phyloP scores from a whole-genome alignment of 2,797 vertebrate genomes.

The Gila robusta region DNA sequence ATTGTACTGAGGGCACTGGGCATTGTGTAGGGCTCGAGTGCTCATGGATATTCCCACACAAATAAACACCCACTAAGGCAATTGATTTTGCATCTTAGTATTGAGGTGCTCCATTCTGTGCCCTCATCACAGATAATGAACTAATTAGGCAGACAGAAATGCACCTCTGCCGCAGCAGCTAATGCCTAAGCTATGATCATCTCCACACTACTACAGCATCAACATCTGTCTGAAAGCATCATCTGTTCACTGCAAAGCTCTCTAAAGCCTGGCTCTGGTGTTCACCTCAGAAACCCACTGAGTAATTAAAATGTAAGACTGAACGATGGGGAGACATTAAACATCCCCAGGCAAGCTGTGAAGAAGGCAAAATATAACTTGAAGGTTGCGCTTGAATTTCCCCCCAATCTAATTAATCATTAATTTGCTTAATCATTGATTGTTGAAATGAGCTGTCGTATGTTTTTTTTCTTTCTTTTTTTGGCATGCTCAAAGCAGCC shows the following conservation, averaged over 20 bases:
- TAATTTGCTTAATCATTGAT: constrained; percentile 69
- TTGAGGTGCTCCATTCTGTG: constrained; percentile 51
- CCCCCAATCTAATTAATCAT: constrained; percentile 64
- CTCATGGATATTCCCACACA: constrained; percentile 21
- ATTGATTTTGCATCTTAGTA: constrained; percentile 38
- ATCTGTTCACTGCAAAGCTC: constrained; percentile 44
- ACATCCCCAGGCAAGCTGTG: constrained; percentile 35
- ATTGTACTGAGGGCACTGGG: not conserved
- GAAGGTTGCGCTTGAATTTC: constrained; percentile 31
- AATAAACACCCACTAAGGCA: constrained; percentile 31
- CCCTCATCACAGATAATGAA: constrained; percentile 41
- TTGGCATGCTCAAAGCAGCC: constrained; percentile 50
- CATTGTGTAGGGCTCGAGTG: not conserved
- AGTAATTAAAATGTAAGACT: constrained; percentile 61
- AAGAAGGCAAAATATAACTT: constrained; percentile 26
- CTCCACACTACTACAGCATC: constrained; percentile 23
- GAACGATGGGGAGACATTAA: constrained; percentile 52
- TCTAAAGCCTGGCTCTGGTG: constrained; percentile 23
- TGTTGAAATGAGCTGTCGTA: constrained; percentile 57
- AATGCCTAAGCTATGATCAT: constrained; percentile 35
- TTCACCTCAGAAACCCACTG: constrained; percentile 55
- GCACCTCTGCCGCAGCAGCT: constrained; percentile 5
- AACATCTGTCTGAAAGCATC: constrained; percentile 47
- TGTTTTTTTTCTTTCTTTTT: constrained; percentile 48
- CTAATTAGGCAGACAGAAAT: constrained; percentile 52